Evolutionary conservation across 2,888 invertebrate species (phyloP).

Genomic region (Diarsia mendica): DNA sequence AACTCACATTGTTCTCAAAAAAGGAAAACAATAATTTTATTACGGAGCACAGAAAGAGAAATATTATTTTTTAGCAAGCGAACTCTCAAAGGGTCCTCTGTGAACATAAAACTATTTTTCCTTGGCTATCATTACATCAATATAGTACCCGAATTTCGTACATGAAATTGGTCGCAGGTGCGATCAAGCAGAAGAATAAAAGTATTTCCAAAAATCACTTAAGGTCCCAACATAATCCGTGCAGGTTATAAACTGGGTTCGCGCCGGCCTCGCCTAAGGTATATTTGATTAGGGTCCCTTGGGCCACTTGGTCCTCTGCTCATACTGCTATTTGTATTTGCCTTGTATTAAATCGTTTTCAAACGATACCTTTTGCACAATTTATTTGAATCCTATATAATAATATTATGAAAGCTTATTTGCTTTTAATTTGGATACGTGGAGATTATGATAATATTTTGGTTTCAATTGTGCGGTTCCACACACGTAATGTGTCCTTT

Average conservation of each 20-base stretch:
- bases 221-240: constrained; percentile 77
- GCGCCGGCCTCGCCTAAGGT: constrained; percentile 78
- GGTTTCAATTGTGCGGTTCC: constrained; percentile 38
- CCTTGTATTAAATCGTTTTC: constrained; percentile 84
- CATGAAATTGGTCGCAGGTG: constrained; percentile 66
- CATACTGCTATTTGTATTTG: constrained; percentile 84
- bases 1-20: constrained; percentile 34
- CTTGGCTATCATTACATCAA: constrained; percentile 49
- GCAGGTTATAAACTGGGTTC: constrained; percentile 79
- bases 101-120: constrained; percentile 51
- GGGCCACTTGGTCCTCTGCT: constrained; percentile 73
- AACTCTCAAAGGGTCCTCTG: constrained; percentile 29
- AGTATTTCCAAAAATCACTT: constrained; percentile 77
- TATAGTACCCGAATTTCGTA: constrained; percentile 35
- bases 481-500: constrained; percentile 21
- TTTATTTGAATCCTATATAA: constrained; percentile 49
- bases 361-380: constrained; percentile 75
- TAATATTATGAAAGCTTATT: constrained; percentile 54
- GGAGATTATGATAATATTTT: constrained; percentile 35
- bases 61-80: constrained; percentile 26
- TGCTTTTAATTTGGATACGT: constrained; percentile 47
- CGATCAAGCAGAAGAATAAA: constrained; percentile 62
- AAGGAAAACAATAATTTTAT: constrained; percentile 38
- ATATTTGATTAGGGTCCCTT: constrained; percentile 86
- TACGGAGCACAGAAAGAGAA: constrained; percentile 12